Evolutionary conservation across 2,888 invertebrate genomes (phyloP), one percentile per base, ranked within the genome.

Genomic region (Harmothoe impar): DNA sequence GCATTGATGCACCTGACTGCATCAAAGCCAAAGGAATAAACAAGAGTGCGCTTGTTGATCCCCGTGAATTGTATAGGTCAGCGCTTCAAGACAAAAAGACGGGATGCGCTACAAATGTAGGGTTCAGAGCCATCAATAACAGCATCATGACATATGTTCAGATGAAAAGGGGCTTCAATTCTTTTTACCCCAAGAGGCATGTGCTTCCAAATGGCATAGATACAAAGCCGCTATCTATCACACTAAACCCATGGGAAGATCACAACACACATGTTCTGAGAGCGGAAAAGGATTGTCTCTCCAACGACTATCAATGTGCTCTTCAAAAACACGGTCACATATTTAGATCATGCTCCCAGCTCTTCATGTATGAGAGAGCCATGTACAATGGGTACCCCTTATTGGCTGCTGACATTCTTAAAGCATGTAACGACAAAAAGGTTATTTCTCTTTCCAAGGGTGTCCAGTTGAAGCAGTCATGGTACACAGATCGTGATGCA

Each of bases 211-310:
- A 68, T n/a, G 68, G 68, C 7, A 68, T 68, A 20, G 17, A 68
- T n/a, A 68, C 68, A 5, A n/a, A 20, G n/a, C 68, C 68, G 5
- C n/a, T 68, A n/a, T 15, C 15, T n/a, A 68, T 68, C 5, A n/a
- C n/a, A n/a, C 5, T n/a, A 68, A 68, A 68, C n/a, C 68, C 68
- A 17, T 68, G 68, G 68, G 68, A 68, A n/a, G 68, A 68, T 68
- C n/a, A 68, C n/a, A 68, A 68, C n/a, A n/a, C n/a, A 23, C 5
- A 17, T 12, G 68, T 68, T 15, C n/a, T 68, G n/a, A 68, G n/a
- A n/a, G n/a, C 15, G 17, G n/a, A n/a, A 17, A 15, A 68, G 68
- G 20, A 68, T 68, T 68, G 20, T n/a, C n/a, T 68, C 20, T 68
- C 68, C 15, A 68, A 68, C n/a, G 68, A 68, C n/a, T 68, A 68